Base-by-base conservation (phyloP, 2,113 vertebrate species). In the Petrocephalus zakoni region DNA sequence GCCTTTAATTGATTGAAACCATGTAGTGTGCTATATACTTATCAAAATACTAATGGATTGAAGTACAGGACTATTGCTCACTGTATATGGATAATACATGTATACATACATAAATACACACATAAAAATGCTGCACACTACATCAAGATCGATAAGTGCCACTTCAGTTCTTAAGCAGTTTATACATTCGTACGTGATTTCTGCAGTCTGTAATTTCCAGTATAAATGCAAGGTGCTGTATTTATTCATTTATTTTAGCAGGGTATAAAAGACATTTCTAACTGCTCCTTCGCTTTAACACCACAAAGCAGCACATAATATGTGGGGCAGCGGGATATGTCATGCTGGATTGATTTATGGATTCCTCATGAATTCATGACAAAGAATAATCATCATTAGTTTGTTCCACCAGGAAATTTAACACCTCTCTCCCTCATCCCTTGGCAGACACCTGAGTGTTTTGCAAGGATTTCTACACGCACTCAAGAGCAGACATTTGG, bases 31-130 rank as follows among this genome's bases (percentile, higher is more conserved):
- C 47, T 52, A 85, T 51, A 85, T 85, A 25, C n/a, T 83, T 83
- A 83, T 83, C 47, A 47, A 49, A 85, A 85, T 85, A 85, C 82
- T 85, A 85, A 85, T 85, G 82, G 82, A 85, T 29, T 85, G n/a
- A 52, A 85, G 82, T 21, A 51, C 10, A 2, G 34, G 72, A 78
- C 4, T 78, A 37, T 78, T 42, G 37, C 42, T 42, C 72, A 42
- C 5, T 17, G 2, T 42, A 78, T 19, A 2, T 29, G 37, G 72
- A 42, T 4, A 78, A 25, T 42, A 42, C 17, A 19, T 2, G 72
- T 29, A 19, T 55, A 55, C 53, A 13, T 55, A 13, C 53, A 55
- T 55, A 55, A 49, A 8, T 55, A 19, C 53, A 55, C 47, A 55
- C 53, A 55, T 55, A 55, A 13, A 55, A 55, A 55, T 55, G 53